These are phyloP conservation scores for Myzus persicae DNA, from an alignment of 1,140 invertebrate genomes.

Conservation along the genomic window DNA sequence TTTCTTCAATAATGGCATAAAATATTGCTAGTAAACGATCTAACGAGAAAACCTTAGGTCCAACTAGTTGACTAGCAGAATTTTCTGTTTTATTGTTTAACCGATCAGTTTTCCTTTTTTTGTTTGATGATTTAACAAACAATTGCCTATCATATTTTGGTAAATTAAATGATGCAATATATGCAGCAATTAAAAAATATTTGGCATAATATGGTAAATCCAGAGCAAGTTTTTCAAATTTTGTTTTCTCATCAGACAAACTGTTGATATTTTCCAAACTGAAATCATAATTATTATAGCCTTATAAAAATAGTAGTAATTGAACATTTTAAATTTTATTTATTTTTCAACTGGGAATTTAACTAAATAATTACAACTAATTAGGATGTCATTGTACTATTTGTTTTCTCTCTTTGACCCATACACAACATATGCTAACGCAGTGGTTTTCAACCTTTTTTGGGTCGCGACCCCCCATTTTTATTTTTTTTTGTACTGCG, in stretches of 20 bases:
- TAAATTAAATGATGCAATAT: constrained; percentile 90
- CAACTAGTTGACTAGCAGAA: constrained; percentile 65
- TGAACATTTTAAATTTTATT: background rate
- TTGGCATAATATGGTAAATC: constrained; percentile 90
- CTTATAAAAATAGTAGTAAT: too few species aligned
- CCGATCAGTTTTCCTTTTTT: constrained; percentile 66
- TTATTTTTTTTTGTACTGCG: too few species aligned
- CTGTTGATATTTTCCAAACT: constrained; percentile 44
- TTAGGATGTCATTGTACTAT: too few species aligned
- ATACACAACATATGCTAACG: too few species aligned
- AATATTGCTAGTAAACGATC: constrained; percentile 90
- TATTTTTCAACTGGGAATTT: background rate
- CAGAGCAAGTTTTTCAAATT: constrained; percentile 65
- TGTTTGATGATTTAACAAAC: constrained; percentile 79
- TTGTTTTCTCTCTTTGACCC: too few species aligned
- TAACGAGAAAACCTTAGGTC: constrained; percentile 82
- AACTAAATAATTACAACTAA: background rate
- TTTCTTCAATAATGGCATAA: constrained; percentile 84
- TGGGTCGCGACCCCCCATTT: too few species aligned
- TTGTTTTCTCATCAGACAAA: constrained; percentile 28
- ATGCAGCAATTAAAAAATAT: constrained; percentile 86
- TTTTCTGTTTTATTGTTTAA: constrained; percentile 68
- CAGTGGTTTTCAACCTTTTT: too few species aligned
- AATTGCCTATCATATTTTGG: constrained; percentile 83
- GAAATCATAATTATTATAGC: constrained; percentile 2